Base-by-base conservation (phyloP, 2,797 vertebrate genomes). In the Gila robusta region DNA sequence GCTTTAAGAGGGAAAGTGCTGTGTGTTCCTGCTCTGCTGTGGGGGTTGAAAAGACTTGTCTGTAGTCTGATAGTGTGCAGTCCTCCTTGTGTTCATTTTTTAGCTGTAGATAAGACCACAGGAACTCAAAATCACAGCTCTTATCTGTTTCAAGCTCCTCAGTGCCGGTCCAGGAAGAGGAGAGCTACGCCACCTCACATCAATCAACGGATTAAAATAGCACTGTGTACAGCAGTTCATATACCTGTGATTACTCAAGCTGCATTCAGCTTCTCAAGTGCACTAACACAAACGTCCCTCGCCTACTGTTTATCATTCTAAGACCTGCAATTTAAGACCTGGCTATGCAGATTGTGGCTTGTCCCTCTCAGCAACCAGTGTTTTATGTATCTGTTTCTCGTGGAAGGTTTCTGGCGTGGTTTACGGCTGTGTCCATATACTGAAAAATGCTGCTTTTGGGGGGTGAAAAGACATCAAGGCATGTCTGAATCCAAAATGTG, bases 61-160 rank as follows among this genome's bases (percentile, higher is more conserved):
- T 77, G 39, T 78, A 64, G 41, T 47, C 69, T 69, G 87, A 90
- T 88, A 88, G 89, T 71, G 56, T 79, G 54, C 79, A 54, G 86
- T 87, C 84, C 79, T 85, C 64, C 83, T 56, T 69, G 84, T 88
- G 88, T 88, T 81, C 83, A 84, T 90, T 88, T 89, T 85, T 74
- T 67, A 47, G 8, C 78, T 64, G 32, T 56, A 90, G 89, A 90
- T 91, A 89, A 90, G 86, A 79, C 73, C 19, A 21, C 81, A 39
- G 86, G 64, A 70, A 67, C 69, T 80, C 78, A 82, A 72, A 90
- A 80, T 91, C 90, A 72, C 82, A 23, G 21, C n/a, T 67, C 76
- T 88, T 90, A 92, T 90, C 91, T 87, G 73, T 81, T 81, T 86
- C 82, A 80, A 76, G 66, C 88, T 67, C 78, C 79, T 26, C 72